Conservation (phyloP, 2,797 vertebrate genomes). For the Vultur gryphus region DNA sequence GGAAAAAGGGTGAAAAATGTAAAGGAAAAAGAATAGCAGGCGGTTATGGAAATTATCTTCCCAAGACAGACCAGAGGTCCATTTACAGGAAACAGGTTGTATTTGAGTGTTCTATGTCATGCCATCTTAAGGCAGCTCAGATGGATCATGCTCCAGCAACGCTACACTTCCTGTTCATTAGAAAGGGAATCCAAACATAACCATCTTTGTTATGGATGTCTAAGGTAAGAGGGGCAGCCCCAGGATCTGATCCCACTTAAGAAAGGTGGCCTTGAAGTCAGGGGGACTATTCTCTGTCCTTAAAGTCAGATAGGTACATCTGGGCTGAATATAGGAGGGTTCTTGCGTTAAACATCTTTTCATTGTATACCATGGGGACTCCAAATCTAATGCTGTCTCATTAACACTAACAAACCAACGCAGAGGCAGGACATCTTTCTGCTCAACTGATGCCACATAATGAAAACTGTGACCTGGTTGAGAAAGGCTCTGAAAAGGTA, state of each 20-base stretch:
- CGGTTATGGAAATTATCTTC: not conserved
- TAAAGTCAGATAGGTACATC: not conserved
- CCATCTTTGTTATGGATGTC: not conserved
- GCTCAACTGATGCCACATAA: not conserved
- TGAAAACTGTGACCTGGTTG: not conserved
- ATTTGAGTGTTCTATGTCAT: accelerated
- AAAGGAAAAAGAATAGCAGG: not conserved
- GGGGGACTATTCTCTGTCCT: not conserved
- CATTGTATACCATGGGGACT: not conserved
- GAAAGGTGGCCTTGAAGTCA: not conserved
- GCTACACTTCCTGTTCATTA: not conserved
- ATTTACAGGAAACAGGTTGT: not conserved
- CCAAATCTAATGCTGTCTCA: not conserved
- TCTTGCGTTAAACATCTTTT: not conserved
- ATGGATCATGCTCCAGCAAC: not conserved
- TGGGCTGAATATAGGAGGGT: not conserved
- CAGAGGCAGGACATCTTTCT: not conserved
- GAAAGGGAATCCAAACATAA: not conserved
- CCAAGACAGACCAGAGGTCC: not conserved
- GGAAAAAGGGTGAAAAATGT: not conserved
- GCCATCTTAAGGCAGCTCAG: not conserved
- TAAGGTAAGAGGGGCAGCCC: not conserved
- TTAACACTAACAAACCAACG: not conserved
- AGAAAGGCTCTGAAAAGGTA: not conserved
- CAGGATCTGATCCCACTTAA: not conserved